Evolutionary conservation across 2,113 vertebrate species (phyloP).

Genomic region (Cynocephalus volans): DNA sequence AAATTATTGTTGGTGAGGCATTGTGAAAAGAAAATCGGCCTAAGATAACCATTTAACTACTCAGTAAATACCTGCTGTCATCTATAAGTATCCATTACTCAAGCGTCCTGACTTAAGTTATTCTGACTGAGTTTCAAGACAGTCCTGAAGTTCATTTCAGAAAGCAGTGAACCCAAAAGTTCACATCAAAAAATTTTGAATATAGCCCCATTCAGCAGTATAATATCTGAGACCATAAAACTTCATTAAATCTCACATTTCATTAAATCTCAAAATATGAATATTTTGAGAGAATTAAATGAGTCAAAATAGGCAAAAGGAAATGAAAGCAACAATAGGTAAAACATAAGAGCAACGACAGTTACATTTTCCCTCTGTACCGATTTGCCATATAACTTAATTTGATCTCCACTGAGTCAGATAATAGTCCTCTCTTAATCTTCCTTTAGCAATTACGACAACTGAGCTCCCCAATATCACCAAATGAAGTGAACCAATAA

Average conservation of each 20-base stretch:
- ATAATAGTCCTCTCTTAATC: slow-evolving; percentile 70
- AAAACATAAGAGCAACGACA: background rate
- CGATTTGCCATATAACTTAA: slow-evolving; percentile 37
- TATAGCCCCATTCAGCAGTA: background rate
- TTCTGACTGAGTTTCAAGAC: slow-evolving; percentile 29
- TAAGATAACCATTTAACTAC: slow-evolving; percentile 65
- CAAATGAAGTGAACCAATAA: slow-evolving; percentile 80
- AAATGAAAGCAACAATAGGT: slow-evolving; percentile 35
- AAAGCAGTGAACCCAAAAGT: slow-evolving; percentile 59
- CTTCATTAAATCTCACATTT: background rate
- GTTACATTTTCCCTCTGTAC: background rate
- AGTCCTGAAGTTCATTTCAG: slow-evolving; percentile 60
- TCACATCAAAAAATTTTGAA: background rate
- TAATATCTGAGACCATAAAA: background rate
- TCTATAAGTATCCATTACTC: background rate
- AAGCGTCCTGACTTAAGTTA: background rate
- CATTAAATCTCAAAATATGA: background rate
- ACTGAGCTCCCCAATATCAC: slow-evolving; percentile 39
- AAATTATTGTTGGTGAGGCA: slow-evolving; percentile 66
- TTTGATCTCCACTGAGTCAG: slow-evolving; percentile 55
- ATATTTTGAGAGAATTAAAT: slow-evolving; percentile 22
- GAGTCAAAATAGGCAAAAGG: background rate
- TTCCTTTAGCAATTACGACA: slow-evolving; percentile 65
- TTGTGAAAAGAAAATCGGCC: slow-evolving; percentile 64
- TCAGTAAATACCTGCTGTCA: slow-evolving; percentile 61